Percentiles rank a stretch among this genome's conserved stretches.
Evolutionary conservation across 2,888 invertebrate genomes (phyloP).

Genomic region (Rapana venosa): DNA sequence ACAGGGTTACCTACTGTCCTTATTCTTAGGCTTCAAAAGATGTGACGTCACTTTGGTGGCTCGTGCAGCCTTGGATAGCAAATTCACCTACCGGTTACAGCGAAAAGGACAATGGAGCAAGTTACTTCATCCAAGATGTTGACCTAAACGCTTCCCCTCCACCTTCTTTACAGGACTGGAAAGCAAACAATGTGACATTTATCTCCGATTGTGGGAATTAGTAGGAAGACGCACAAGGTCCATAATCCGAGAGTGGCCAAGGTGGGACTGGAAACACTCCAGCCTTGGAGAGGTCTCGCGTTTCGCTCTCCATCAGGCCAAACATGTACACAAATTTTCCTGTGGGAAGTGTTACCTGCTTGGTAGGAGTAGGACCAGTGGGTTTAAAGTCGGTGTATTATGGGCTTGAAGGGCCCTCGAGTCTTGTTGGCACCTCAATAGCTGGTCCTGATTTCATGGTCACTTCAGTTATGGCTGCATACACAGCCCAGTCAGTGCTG

Average conservation of each 20-base stretch:
- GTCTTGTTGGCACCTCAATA: constrained; percentile 39
- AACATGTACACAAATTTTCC: constrained; percentile 18
- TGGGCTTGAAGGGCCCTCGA: constrained; percentile 12
- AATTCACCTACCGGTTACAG: no score
- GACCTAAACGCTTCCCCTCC: constrained; percentile 7
- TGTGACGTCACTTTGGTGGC: no score
- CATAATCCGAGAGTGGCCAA: constrained; percentile 14
- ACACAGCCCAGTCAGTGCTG: not conserved
- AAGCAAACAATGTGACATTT: constrained; percentile 22
- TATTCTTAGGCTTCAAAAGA: no score
- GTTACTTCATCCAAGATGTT: constrained; percentile 15
- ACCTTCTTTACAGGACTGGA: not conserved
- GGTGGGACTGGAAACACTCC: constrained; percentile 19
- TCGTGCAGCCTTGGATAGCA: no score
- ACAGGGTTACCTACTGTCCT: no score
- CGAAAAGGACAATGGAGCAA: not conserved
- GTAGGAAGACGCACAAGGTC: constrained; percentile 30
- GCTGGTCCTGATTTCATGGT: constrained; percentile 25
- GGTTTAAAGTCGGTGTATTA: constrained; percentile 31
- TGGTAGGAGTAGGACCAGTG: not conserved
- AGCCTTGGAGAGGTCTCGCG: not conserved
- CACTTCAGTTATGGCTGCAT: constrained; percentile 14
- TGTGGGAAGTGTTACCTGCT: not conserved
- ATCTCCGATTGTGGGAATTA: constrained; percentile 27
- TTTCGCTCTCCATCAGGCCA: not conserved